A percentile compares a stretch with the other conserved stretches of the same genome.
These are phyloP conservation scores for Drosophila parvula DNA, from an alignment of 1,140 invertebrate species.

Conservation along the genomic window DNA sequence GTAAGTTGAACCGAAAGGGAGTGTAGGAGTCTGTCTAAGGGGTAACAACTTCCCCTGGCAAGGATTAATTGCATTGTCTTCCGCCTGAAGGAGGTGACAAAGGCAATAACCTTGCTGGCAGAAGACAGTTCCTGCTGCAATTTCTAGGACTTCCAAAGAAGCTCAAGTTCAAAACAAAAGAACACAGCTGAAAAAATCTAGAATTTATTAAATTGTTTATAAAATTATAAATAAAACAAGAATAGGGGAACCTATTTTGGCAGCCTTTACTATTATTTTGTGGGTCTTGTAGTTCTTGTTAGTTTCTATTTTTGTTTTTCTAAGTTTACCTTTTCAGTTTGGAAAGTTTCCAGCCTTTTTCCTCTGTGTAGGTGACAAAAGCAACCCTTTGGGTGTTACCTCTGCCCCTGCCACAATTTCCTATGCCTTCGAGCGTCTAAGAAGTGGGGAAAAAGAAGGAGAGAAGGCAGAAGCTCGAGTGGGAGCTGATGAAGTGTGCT, in stretches of 20 bases:
- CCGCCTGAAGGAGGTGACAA: conserved; percentile 17
- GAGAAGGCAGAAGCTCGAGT: conserved; percentile 20
- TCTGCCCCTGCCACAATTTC: background rate
- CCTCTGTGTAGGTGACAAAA: background rate
- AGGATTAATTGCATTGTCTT: conserved; percentile 6
- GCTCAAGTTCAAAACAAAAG: conserved; percentile 5
- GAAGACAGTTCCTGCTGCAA: conserved; percentile 4
- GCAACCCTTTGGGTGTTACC: background rate
- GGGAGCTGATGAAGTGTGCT: conserved; percentile 35
- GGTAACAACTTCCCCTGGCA: too few relatives aligned
- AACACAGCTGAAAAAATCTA: background rate
- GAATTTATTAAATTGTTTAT: background rate
- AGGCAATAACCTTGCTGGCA: conserved; percentile 7
- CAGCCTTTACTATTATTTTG: too few relatives aligned
- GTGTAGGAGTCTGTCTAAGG: background rate
- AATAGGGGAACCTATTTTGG: too few relatives aligned
- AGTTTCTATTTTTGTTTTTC: fast-evolving
- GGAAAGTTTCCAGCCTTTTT: fast-evolving
- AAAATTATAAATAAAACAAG: background rate
- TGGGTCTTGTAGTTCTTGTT: too few relatives aligned
- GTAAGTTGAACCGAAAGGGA: conserved; percentile 15
- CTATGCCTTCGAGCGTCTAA: too few relatives aligned
- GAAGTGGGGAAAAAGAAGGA: background rate
- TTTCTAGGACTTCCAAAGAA: conserved; percentile 22
- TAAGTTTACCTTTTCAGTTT: background rate